Base-by-base conservation (phyloP, 2,888 invertebrate genomes). In the Melikaiella ostensackeni region DNA sequence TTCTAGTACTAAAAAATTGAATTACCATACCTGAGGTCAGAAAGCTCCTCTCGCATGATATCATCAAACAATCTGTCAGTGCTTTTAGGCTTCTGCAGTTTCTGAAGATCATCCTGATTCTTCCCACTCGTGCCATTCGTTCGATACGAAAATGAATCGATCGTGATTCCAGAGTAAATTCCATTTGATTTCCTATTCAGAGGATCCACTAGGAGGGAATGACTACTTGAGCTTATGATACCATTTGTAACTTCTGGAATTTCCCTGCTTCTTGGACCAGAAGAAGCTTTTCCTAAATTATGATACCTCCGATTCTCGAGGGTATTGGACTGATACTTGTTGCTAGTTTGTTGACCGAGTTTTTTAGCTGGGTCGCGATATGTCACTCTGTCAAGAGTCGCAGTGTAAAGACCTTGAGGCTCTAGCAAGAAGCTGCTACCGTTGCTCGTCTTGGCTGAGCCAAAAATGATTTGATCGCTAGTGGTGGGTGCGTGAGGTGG, bases 331-430 rank as follows among this genome's bases (percentile, higher is more conserved):
- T 88, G 81, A 80, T 86, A 88, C 61, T 89, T 89, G 59, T 83
- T 84, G 6, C 82, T 84, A 1, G 83, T 61, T 66, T 87, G 87
- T 13, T 88, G 86, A 9, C 59, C 38, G 21, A 88, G 85, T 61
- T 89, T 90, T 13, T 86, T 86, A 7, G 86, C 79, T 77, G 87
- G 88, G 2, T 84, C 86, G 1, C 88, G 88, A 70, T 89, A 91
- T 55, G 88, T 89, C 38, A 88, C 85, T 42, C 91, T 83, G 79
- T 91, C 91, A 42, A 91, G 84, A 0, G 91, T 91, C 0, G 89
- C 89, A 0, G 90, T 89, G 75, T 88, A 87, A 8, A 88, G 78
- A 1, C 85, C 86, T 9, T 89, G 84, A 2, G 82, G 30, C 6
- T 87, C 84, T 8, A 81, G 76, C 0, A 82, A 79, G 38, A 84